These are phyloP conservation scores for Hipparchia sbordonii DNA, from an alignment of 2,888 invertebrate species.

Conservation along the genomic window DNA sequence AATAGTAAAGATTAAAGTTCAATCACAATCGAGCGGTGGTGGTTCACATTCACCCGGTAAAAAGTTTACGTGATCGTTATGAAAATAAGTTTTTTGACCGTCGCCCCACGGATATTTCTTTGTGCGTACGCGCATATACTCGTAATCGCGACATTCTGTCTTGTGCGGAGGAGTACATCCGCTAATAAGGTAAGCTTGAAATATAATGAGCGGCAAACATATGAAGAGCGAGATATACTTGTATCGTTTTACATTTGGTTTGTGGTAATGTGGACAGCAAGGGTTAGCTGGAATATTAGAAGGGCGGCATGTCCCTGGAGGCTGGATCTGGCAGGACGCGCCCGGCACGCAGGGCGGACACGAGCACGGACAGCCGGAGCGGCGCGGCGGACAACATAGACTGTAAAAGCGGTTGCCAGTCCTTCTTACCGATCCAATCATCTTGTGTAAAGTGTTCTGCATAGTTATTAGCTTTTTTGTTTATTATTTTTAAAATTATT, in stretches of 20 bases:
- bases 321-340: constrained; percentile 51
- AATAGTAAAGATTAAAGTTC: constrained; percentile 4
- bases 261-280: constrained; percentile 60
- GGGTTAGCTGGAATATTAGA: constrained; percentile 52
- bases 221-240: constrained; percentile 59
- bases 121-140: constrained; percentile 88
- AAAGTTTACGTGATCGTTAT: constrained; percentile 88
- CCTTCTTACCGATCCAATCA: constrained; percentile 1
- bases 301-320: constrained; percentile 52
- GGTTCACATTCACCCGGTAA: constrained; percentile 67
- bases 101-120: constrained; percentile 97
- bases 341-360: constrained; percentile 51
- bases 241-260: constrained; percentile 59
- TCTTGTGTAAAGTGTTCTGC: constrained; percentile 4
- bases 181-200: constrained; percentile 50
- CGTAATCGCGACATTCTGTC: constrained; percentile 81
- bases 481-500: not conserved
- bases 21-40: constrained; percentile 63
- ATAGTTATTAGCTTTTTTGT: constrained; percentile 16
- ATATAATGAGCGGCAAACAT: constrained; percentile 60
- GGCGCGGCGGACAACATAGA: constrained; percentile 56
- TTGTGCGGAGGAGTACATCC: constrained; percentile 50
- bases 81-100: constrained; percentile 91
- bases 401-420: constrained; percentile 46
- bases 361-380: constrained; percentile 50